Percentiles rank a stretch among this genome's conserved stretches.
These are phyloP conservation scores for Epizoanthus stellaris DNA, from an alignment of 92 coral and sea anemone genomes.

Conservation along the genomic window DNA sequence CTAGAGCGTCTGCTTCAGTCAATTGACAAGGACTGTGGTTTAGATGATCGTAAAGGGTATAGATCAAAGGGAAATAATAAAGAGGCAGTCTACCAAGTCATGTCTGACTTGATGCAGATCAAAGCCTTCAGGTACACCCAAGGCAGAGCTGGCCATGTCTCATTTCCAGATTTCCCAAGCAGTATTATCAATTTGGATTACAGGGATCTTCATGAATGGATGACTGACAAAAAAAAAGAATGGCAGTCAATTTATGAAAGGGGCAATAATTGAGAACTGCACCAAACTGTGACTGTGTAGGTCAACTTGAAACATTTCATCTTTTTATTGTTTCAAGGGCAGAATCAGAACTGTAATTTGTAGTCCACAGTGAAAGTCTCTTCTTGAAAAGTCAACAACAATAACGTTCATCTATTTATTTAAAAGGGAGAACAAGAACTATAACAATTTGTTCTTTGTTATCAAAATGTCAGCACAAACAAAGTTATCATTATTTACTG, in stretches of 20 bases:
- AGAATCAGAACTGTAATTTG: too few species aligned
- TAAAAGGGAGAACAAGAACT: too few species aligned
- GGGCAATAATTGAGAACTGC: too few species aligned
- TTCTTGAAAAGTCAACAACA: too few species aligned
- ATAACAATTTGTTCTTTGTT: too few species aligned
- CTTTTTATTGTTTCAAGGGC: too few species aligned
- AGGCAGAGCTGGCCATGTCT: slow-evolving; percentile 58
- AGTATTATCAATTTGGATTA: slow-evolving; percentile 54
- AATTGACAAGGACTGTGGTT: slow-evolving; percentile 60
- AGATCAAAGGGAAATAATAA: slow-evolving; percentile 53
- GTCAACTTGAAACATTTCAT: too few species aligned
- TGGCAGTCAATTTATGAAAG: slow-evolving; percentile 20
- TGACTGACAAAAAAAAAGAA: slow-evolving; percentile 29
- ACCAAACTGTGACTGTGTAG: not conserved
- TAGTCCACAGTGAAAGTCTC: too few species aligned
- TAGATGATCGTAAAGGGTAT: slow-evolving; percentile 32
- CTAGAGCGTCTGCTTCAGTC: slow-evolving; percentile 48
- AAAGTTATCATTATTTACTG: too few species aligned
- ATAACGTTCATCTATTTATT: too few species aligned
- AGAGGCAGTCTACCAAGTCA: slow-evolving; percentile 64
- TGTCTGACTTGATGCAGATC: slow-evolving; percentile 38
- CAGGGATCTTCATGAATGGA: slow-evolving; percentile 65
- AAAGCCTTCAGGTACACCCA: slow-evolving; percentile 53
- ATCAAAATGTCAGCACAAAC: too few species aligned
- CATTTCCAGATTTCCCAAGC: slow-evolving; percentile 56